A percentile compares a stretch with the other conserved stretches of the same genome.
Conservation (phyloP, 2,797 vertebrate species). For the Coluber constrictor region DNA sequence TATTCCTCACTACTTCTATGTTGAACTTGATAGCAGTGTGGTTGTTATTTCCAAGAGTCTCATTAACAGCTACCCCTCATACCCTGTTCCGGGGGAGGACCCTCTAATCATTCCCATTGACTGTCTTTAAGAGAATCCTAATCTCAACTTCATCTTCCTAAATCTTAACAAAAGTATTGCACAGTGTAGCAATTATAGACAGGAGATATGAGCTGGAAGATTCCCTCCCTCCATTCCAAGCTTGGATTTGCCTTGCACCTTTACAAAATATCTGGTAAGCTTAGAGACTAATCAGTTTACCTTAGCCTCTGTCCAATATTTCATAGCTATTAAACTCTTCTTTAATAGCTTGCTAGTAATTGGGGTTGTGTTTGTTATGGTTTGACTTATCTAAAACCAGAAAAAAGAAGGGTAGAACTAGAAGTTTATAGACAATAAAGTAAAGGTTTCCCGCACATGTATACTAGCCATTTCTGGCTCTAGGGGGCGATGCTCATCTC, state of each 20-base stretch:
- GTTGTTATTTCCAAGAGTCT: not conserved
- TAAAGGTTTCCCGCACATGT: too few relatives aligned
- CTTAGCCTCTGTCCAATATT: not conserved
- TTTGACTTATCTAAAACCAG: not conserved
- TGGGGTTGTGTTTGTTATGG: too few relatives aligned
- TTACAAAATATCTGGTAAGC: too few relatives aligned
- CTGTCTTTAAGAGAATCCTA: too few relatives aligned
- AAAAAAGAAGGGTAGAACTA: not conserved
- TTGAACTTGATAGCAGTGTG: not conserved
- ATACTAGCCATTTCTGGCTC: too few relatives aligned
- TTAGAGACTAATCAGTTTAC: not conserved
- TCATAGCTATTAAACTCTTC: not conserved
- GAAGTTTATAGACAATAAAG: too few relatives aligned
- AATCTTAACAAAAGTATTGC: rapidly evolving
- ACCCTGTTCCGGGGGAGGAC: not conserved
- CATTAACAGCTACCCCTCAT: too few relatives aligned
- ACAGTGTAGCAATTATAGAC: not conserved
- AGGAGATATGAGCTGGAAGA: not conserved
- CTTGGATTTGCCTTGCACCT: not conserved
- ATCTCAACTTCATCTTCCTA: not conserved
- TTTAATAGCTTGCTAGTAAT: not conserved
- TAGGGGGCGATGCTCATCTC: too few relatives aligned
- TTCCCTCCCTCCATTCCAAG: not conserved
- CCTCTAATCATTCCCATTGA: not conserved
- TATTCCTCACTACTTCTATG: not conserved